phyloP scores from a whole-genome alignment of 2,888 invertebrate species.

The Xestobium rufovillosum region DNA sequence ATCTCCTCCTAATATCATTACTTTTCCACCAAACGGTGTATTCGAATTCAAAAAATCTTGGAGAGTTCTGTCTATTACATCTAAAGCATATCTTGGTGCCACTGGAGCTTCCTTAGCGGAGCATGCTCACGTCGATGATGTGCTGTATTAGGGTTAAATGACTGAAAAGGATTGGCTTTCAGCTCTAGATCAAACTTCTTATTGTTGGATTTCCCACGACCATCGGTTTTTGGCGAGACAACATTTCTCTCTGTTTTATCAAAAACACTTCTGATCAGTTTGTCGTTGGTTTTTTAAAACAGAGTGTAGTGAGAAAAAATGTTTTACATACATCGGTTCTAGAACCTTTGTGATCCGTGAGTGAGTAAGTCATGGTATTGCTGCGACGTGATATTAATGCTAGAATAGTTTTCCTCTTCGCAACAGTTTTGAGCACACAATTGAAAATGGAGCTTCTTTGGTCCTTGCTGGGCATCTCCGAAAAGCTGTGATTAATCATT shows the following conservation, averaged over 20 bases:
- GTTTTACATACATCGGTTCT: conserved; percentile 6
- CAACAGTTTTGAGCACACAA: background rate
- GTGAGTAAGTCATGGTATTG: conserved; percentile 8
- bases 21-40: too few relatives aligned
- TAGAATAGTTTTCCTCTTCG: conserved; percentile 7
- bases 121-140: conserved; percentile 19
- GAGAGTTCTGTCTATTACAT: too few relatives aligned
- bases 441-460: conserved; percentile 10
- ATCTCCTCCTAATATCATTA: too few relatives aligned
- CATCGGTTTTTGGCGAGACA: conserved; percentile 8
- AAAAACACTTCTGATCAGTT: conserved; percentile 7
- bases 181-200: conserved; percentile 10
- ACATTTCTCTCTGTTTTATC: conserved; percentile 7
- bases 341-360: conserved; percentile 7
- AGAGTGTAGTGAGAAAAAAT: conserved; percentile 5
- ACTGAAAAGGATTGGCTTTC: conserved; percentile 7
- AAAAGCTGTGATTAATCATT: conserved; percentile 6
- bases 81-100: too few relatives aligned
- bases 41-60: too few relatives aligned
- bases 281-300: conserved; percentile 9
- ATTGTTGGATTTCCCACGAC: conserved; percentile 5
- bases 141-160: conserved; percentile 10
- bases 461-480: conserved; percentile 7
- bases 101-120: conserved; percentile 16
- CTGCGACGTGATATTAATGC: conserved; percentile 6